Evolutionary conservation across 1,140 invertebrate genomes (phyloP), one percentile per base, ranked within the genome.

Genomic region (Trialeurodes vaporariorum): DNA sequence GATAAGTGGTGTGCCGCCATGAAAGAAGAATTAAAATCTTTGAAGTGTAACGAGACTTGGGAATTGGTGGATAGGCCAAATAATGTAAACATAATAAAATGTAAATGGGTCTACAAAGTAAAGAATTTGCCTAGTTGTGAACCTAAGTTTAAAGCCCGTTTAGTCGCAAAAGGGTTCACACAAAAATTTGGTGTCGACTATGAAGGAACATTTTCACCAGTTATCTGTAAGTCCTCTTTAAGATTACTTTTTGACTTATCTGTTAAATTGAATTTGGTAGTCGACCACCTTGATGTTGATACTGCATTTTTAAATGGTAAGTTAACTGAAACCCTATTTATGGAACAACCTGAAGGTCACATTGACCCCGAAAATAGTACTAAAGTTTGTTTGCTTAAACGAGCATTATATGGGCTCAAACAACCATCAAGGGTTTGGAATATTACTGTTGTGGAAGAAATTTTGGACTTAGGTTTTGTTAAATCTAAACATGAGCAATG

Each of bases 231-330:
- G 59, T 40, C 69, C 58, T 68, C 69, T 2, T 68, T 72, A 26
- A 71, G 70, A 66, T 25, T 73, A 17, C 61, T 73, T 58, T 62
- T 72, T 21, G 65, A 69, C 27, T 70, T 71, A 23, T 64, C 67
- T 65, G 69, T 64, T 27, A 63, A 59, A 12, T 40, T 59, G 26
- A 27, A 59, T 59, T 67, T 68, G 40, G 2, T 59, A 5, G 24
- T 70, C 21, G 22, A 65, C 1, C 72, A 73, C 25, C 62, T 70
- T 61, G 74, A 75, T 67, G 61, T 75, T 1, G 69, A 67, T 26
- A 75, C 73, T 13, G 74, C 73, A 1, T 73, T 70, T 68, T 68
- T 77, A 2, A 73, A 77, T 66, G 72, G 71, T 12, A 59, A 69
- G 12, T 59, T 77, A n/a, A 67, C 73, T 13, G 70, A 71, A 61